Evolutionary conservation across 2,888 invertebrate species (phyloP).

Genomic region (Vandiemenella viatica): DNA sequence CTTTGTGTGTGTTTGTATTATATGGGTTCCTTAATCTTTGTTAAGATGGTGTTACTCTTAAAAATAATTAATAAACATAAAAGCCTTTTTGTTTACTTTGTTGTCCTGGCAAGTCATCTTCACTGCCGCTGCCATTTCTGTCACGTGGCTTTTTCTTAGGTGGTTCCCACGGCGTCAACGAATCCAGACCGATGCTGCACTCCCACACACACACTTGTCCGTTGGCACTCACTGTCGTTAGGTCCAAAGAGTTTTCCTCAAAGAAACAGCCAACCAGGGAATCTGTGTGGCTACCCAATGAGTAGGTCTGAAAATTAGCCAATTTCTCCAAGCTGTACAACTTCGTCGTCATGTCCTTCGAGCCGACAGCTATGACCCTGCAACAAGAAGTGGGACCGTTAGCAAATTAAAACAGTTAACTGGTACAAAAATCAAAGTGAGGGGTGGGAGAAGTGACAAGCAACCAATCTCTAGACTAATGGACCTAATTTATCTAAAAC

Average conservation of each 20-base stretch:
- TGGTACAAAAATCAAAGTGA: neutral
- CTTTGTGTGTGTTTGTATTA: no score
- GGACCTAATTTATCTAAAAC: no score
- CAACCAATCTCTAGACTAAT: no score
- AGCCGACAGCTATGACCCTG: slow-evolving; percentile 70
- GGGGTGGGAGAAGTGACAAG: neutral
- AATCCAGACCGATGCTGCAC: slow-evolving; percentile 56
- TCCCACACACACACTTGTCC: slow-evolving; percentile 60
- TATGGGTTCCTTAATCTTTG: no score
- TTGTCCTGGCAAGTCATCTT: slow-evolving; percentile 21
- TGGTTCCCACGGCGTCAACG: slow-evolving; percentile 37
- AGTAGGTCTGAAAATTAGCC: slow-evolving; percentile 58
- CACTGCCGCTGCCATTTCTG: slow-evolving; percentile 22
- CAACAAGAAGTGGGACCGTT: slow-evolving; percentile 7
- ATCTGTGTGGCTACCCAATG: slow-evolving; percentile 73
- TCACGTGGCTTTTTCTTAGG: slow-evolving; percentile 29
- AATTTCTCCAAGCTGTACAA: slow-evolving; percentile 63
- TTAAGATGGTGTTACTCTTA: no score
- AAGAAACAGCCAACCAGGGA: slow-evolving; percentile 76
- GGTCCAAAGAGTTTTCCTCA: slow-evolving; percentile 67
- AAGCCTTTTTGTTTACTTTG: neutral
- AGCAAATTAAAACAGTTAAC: neutral
- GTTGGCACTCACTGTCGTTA: slow-evolving; percentile 52
- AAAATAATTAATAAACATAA: neutral
- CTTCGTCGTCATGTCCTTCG: slow-evolving; percentile 73